Evolutionary conservation across 2,888 invertebrate species (phyloP).

Genomic region (Homarus gammarus): DNA sequence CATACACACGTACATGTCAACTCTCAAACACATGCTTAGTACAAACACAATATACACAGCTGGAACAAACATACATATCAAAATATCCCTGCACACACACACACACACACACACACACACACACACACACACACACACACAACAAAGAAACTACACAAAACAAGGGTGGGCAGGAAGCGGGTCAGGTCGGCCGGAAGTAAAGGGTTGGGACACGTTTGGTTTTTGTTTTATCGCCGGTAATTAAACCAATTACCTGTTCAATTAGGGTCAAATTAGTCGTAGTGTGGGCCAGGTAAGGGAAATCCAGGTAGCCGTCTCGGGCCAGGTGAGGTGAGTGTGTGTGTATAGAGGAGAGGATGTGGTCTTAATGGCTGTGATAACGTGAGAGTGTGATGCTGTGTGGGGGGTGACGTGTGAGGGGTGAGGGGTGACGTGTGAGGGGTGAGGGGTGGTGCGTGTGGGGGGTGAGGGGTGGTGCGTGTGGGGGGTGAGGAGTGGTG

Average conservation of each 20-base stretch:
- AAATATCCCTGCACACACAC: constrained; percentile 30
- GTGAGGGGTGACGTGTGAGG: too few species aligned
- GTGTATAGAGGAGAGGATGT: not conserved
- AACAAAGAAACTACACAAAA: not conserved
- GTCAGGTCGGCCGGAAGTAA: constrained; percentile 32
- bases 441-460: too few species aligned
- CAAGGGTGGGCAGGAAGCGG: constrained; percentile 8
- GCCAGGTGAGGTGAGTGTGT: not conserved
- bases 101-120: constrained; percentile 48
- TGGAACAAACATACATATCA: not conserved
- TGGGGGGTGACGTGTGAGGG: too few species aligned
- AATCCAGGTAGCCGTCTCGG: not conserved
- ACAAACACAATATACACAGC: not conserved
- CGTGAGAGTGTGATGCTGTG: not conserved
- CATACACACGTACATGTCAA: not conserved
- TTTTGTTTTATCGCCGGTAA: constrained; percentile 51
- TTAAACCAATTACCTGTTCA: constrained; percentile 62
- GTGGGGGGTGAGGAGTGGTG: too few species aligned
- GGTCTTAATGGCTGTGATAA: not conserved
- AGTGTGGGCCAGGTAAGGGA: not conserved
- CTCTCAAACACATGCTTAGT: not conserved
- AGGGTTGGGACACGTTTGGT: constrained; percentile 43
- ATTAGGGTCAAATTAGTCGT: constrained; percentile 40
- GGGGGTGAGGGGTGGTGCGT: too few species aligned
- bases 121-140: constrained; percentile 34